These are phyloP conservation scores for Drosophila ustulata DNA, from an alignment of 2,888 invertebrate genomes.

Conservation along the genomic window DNA sequence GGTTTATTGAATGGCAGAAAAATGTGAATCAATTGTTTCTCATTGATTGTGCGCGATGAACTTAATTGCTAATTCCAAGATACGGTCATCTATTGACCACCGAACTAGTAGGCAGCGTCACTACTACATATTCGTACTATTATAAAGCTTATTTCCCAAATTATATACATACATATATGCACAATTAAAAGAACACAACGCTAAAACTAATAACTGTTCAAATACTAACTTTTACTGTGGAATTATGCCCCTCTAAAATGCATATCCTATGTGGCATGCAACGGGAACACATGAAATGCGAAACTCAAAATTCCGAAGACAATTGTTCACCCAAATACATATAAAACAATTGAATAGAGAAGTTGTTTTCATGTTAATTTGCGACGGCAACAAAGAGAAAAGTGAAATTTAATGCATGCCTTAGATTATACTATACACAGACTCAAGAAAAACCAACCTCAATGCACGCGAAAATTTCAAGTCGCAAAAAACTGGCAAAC, in stretches of 20 bases:
- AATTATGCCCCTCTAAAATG: no score
- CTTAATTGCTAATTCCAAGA: constrained; percentile 18
- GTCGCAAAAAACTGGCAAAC: constrained; percentile 28
- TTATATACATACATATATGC: no score
- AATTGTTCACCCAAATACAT: not conserved
- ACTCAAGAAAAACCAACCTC: constrained; percentile 8
- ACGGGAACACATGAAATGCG: constrained; percentile 24
- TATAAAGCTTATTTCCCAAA: no score
- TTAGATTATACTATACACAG: constrained; percentile 63
- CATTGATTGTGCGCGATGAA: constrained; percentile 2
- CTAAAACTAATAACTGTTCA: no score
- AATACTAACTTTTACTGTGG: no score
- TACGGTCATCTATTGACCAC: constrained; percentile 8
- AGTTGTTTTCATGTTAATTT: constrained; percentile 53
- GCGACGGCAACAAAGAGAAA: constrained; percentile 27
- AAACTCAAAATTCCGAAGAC: constrained; percentile 39
- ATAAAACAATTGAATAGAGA: constrained; percentile 45
- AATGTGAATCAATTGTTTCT: constrained; percentile 30
- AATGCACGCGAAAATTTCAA: constrained; percentile 36
- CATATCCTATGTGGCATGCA: constrained; percentile 6
- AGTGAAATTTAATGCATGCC: constrained; percentile 71
- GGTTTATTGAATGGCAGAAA: constrained; percentile 29
- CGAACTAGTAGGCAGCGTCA: not conserved
- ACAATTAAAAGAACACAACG: no score
- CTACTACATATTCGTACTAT: not conserved